Conservation (phyloP, 2,113 vertebrate species). For the Romanogobio albipinnatus region DNA sequence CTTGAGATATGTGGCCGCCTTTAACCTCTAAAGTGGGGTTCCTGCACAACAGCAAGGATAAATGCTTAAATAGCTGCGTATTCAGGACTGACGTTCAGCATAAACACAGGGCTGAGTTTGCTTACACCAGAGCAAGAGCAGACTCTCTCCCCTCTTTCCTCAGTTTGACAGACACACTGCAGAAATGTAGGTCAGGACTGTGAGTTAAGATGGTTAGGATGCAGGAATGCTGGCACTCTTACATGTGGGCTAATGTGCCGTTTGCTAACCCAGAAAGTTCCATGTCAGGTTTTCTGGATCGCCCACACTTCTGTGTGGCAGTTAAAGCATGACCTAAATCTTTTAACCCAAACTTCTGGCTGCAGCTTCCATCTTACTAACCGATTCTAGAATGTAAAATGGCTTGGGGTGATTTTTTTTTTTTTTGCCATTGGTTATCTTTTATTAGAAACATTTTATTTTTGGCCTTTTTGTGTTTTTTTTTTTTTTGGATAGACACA, state of each 20-base stretch:
- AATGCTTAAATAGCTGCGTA: slow-evolving; percentile 62
- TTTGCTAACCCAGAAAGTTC: slow-evolving; percentile 56
- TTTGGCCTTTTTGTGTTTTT: background rate
- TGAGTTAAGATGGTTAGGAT: slow-evolving; percentile 60
- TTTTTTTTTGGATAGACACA: background rate
- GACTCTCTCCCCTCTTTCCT: slow-evolving; percentile 21
- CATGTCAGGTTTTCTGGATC: slow-evolving; percentile 73
- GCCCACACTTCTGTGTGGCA: slow-evolving; percentile 69
- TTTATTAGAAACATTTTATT: slow-evolving; percentile 44
- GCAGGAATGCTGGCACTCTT: slow-evolving; percentile 35
- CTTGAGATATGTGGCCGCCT: background rate
- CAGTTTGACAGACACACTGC: slow-evolving; percentile 33
- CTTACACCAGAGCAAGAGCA: slow-evolving; percentile 48
- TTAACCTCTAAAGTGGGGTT: background rate
- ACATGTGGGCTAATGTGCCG: slow-evolving; percentile 8
- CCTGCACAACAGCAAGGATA: slow-evolving; percentile 57
- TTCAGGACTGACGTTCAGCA: slow-evolving; percentile 64
- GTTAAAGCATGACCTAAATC: slow-evolving; percentile 82
- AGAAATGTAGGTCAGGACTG: slow-evolving; percentile 73
- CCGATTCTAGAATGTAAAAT: slow-evolving; percentile 69
- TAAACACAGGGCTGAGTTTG: slow-evolving; percentile 71
- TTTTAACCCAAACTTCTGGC: slow-evolving; percentile 78
- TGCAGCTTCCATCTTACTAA: slow-evolving; percentile 54
- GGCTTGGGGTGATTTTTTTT: slow-evolving; percentile 64
- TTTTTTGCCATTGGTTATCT: slow-evolving; percentile 56